Evolutionary conservation across 1,140 invertebrate species (phyloP), one percentile per base, ranked within the genome.

Genomic region (Calephelis nemesis): DNA sequence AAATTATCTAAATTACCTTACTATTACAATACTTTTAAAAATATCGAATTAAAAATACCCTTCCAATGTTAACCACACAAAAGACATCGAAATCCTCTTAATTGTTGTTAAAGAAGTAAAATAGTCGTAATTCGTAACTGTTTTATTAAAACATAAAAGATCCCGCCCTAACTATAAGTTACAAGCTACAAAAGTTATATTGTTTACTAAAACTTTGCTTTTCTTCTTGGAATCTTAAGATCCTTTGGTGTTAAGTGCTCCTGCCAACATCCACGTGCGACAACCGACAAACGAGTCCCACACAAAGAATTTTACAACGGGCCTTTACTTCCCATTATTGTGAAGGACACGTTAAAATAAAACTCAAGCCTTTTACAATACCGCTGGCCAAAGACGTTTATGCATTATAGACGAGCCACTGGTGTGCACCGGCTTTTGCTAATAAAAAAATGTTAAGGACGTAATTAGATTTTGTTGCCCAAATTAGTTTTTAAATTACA

Each of bases 341-440:
- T 85, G 74, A 82, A 82, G 79, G 77, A 82, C 74, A 65, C 70
- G 75, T 69, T 73, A 82, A 75, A 81, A 83, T 58, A 78, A 83
- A 79, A 84, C 83, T 87, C 83, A 85, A 81, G 68, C 67, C 65
- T 40, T 50, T 76, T 78, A 75, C 72, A 71, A 66, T 62, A 70
- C 72, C 74, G 73, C 70, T 74, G 47, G 42, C n/a, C 48, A 52
- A 52, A 65, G 50, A 65, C 49, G 30, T 49, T 40, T 45, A 47
- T 49, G 30, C 63, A 40, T 50, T 63, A n/a, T 65, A 70, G 10
- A 19, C 19, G 12, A 50, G 15, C 11, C 49, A 50, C 13, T 13
- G 13, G 13, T 45, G 62, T 13, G 62, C 30, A 30, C 19, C 11
- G 10, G 15, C 19, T 9, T 7, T 0, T 45, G 7, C 8, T 6